phyloP scores from a whole-genome alignment of 2,888 invertebrate species.

The Perizoma affinitatum region DNA sequence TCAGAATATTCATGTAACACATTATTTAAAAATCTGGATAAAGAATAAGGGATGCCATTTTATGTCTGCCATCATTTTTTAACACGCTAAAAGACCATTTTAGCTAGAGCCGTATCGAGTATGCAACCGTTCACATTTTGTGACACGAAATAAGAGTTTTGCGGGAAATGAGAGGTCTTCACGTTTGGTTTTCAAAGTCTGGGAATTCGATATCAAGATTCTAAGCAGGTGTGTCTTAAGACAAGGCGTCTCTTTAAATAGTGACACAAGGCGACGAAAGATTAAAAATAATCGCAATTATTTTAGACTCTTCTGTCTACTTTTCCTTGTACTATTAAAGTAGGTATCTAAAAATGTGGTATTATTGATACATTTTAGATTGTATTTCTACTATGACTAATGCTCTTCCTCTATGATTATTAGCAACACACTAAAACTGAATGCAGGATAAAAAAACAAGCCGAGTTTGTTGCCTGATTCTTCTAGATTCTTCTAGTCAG shows the following conservation, averaged over 20 bases:
- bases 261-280: slow-evolving; percentile 50
- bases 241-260: slow-evolving; percentile 63
- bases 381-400: no score
- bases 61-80: slow-evolving; percentile 55
- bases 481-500: no score
- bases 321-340: no score
- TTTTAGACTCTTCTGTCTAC: no score
- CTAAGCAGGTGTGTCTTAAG: slow-evolving; percentile 79
- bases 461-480: no score
- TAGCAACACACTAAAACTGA: no score
- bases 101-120: slow-evolving; percentile 46
- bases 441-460: no score
- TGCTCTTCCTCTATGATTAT: no score
- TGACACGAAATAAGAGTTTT: slow-evolving; percentile 48
- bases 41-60: slow-evolving; percentile 48
- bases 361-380: no score
- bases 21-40: slow-evolving; percentile 47
- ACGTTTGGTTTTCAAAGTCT: slow-evolving; percentile 64
- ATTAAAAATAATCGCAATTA: not conserved
- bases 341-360: no score
- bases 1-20: slow-evolving; percentile 31
- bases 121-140: slow-evolving; percentile 39
- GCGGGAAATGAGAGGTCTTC: slow-evolving; percentile 56
- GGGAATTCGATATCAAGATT: slow-evolving; percentile 76
- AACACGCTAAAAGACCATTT: slow-evolving; percentile 51